phyloP scores from a whole-genome alignment of 2,888 invertebrate genomes.

The Lydus trimaculatus region DNA sequence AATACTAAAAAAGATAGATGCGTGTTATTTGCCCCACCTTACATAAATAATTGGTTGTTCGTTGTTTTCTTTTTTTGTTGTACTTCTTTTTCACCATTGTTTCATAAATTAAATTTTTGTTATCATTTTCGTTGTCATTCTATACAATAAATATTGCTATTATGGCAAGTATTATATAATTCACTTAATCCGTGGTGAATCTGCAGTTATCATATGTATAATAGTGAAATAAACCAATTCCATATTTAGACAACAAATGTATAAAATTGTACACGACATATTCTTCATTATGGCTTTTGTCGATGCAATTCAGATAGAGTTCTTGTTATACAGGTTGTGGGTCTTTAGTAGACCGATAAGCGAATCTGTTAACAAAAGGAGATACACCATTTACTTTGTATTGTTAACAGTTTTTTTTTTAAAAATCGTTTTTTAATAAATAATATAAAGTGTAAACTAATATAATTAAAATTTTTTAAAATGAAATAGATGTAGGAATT shows the following conservation, averaged over 20 bases:
- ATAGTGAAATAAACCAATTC: conserved; percentile 14
- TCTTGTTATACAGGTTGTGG: conserved; percentile 8
- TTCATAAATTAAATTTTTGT: background rate
- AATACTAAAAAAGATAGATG: background rate
- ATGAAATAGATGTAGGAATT: background rate
- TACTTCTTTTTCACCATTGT: background rate
- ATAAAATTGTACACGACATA: conserved; percentile 13
- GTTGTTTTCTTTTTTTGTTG: too few species aligned
- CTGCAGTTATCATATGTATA: conserved; percentile 21
- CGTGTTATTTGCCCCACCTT: background rate
- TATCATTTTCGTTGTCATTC: conserved; percentile 12
- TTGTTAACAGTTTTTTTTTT: background rate
- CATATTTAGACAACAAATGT: conserved; percentile 15
- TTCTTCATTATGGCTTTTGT: background rate
- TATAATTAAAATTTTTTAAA: background rate
- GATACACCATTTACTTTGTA: conserved; percentile 10
- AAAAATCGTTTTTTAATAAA: background rate
- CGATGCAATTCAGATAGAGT: conserved; percentile 14
- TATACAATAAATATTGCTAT: conserved; percentile 15
- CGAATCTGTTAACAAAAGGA: conserved; percentile 4
- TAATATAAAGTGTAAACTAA: background rate
- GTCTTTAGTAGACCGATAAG: conserved; percentile 10
- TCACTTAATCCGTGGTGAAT: conserved; percentile 21
- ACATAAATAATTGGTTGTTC: too few species aligned
- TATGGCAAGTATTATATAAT: conserved; percentile 18